Evolutionary conservation across 2,797 vertebrate species (phyloP), one percentile per base, ranked within the genome.

Genomic region (Lutjanus argentimaculatus): DNA sequence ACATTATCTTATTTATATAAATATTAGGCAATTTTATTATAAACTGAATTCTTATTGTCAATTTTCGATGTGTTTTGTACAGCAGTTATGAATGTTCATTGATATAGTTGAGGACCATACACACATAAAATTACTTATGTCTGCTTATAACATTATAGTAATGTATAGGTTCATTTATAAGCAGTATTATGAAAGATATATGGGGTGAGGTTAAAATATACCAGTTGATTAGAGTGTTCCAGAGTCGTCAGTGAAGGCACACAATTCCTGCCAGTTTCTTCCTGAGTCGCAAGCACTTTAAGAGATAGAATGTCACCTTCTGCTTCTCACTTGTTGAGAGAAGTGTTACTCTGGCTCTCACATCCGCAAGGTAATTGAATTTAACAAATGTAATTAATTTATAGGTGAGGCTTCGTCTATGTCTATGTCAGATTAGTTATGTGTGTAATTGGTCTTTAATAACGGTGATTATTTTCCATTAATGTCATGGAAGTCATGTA

Each of bases 381-480:
- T 82, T 87, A n/a, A n/a, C n/a, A n/a, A n/a, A n/a, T n/a, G n/a
- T 89, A 91, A 93, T 93, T 84, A 82, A 91, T 89, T 90, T 84
- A 84, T 87, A 88, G 79, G n/a, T n/a, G n/a, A n/a, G n/a, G n/a
- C n/a, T n/a, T n/a, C n/a, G n/a, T n/a, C n/a, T n/a, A n/a, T n/a
- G 82, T 85, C 30, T 92, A 90, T 85, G 83, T 90, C 89, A 85
- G 82, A 92, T 93, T 87, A 90, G 89, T 90, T 92, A 91, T 83
- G 88, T 90, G 83, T 89, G 78, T 91, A 93, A 93, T 91, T 90
- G 85, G 74, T 89, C 85, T 89, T 91, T 92, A 90, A 92, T 93
- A 89, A 93, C 75, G 70, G 80, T 85, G 92, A 94, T 93, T 94
- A 92, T 91, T 86, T 91, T 84, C 79, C 86, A 91, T 94, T 93